These are phyloP conservation scores for Vireo griseus DNA, from an alignment of 2,797 vertebrate genomes.

Conservation along the genomic window DNA sequence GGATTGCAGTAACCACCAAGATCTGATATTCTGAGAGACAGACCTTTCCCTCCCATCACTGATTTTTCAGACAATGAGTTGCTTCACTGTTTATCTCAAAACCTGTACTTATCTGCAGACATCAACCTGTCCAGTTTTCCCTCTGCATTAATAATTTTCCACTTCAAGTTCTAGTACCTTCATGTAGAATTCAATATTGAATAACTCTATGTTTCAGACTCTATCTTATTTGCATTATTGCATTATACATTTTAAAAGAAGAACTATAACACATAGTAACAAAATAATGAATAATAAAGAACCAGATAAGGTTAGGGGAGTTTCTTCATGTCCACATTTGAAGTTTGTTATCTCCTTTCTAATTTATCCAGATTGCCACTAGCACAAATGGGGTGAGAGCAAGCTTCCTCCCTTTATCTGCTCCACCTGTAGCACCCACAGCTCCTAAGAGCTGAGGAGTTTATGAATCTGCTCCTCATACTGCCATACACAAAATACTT, in stretches of 20 bases:
- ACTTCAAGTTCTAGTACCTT: not conserved
- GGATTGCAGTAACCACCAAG: slow-evolving; percentile 28
- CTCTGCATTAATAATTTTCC: not conserved
- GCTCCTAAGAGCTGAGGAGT: not conserved
- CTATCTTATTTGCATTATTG: not conserved
- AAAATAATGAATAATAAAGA: not conserved
- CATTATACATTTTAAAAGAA: not conserved
- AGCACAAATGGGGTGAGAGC: not conserved
- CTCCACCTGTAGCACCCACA: not conserved
- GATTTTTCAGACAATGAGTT: slow-evolving; percentile 33
- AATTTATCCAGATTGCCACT: not conserved
- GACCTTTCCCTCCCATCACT: slow-evolving; percentile 16
- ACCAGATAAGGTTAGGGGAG: not conserved
- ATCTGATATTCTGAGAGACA: slow-evolving; percentile 32
- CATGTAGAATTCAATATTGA: not conserved
- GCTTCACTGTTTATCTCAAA: slow-evolving; percentile 27
- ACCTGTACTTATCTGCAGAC: slow-evolving; percentile 4
- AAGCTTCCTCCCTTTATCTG: not conserved
- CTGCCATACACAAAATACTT: not conserved
- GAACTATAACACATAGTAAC: not conserved
- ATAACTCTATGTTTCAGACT: not conserved
- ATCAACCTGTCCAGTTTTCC: not conserved
- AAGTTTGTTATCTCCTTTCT: not conserved
- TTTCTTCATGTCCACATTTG: not conserved
- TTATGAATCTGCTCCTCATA: not conserved